Evolutionary conservation across 2,888 invertebrate species (phyloP).

Genomic region (Carabus problematicus): DNA sequence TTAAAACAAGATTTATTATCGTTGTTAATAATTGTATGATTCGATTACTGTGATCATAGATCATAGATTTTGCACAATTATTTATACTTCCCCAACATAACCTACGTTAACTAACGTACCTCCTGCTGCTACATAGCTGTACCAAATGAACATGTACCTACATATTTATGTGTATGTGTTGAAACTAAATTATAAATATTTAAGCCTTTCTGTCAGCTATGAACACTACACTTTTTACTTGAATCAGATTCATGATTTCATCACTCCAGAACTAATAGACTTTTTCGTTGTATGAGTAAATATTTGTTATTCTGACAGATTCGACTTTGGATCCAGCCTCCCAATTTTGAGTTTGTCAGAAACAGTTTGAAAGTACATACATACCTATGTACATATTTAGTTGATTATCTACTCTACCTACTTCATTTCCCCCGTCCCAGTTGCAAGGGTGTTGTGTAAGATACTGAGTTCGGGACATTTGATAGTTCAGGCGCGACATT

Average conservation of each 20-base stretch:
- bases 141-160: constrained; percentile 1
- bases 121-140: constrained; percentile 8
- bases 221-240: constrained; percentile 3
- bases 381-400: constrained; percentile 7
- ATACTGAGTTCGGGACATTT: constrained; percentile 3
- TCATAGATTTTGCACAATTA: constrained; percentile 29
- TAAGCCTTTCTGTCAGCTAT: not conserved
- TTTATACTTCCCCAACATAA: not conserved
- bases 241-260: not conserved
- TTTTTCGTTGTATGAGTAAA: not conserved
- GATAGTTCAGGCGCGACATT: too few relatives aligned
- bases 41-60: constrained; percentile 21
- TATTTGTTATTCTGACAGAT: constrained; percentile 19
- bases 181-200: constrained; percentile 11
- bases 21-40: constrained; percentile 5
- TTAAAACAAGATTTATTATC: constrained; percentile 18
- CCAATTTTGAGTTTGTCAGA: constrained; percentile 34
- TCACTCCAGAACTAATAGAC: not conserved
- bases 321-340: constrained; percentile 39
- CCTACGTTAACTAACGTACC: too few relatives aligned
- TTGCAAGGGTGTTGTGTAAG: constrained; percentile 33
- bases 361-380: not conserved
- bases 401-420: too few relatives aligned
- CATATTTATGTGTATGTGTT: constrained; percentile 21
- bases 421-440: constrained; percentile 32